phyloP scores from a whole-genome alignment of 1,140 invertebrate genomes.

The Leguminivora glycinivorella region DNA sequence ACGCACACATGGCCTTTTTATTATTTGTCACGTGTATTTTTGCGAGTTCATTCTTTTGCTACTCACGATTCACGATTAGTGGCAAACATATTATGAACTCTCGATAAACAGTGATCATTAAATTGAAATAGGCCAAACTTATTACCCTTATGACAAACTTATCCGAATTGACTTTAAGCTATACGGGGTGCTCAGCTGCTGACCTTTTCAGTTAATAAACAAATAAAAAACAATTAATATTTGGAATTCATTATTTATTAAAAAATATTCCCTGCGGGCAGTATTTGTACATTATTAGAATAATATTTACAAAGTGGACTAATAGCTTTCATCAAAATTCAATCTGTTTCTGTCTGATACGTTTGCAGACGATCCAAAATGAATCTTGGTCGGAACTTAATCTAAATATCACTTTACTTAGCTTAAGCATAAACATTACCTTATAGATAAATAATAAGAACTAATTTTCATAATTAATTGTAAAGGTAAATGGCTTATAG shows the following conservation, averaged over 20 bases:
- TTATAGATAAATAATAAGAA: background rate
- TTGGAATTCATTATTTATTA: background rate
- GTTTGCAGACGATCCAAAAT: slow-evolving; percentile 24
- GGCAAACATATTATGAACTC: too few relatives aligned
- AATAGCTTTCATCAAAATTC: slow-evolving; percentile 33
- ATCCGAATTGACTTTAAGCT: too few relatives aligned
- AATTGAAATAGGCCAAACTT: too few relatives aligned
- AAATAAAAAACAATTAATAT: background rate
- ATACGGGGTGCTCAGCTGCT: background rate
- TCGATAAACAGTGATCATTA: too few relatives aligned
- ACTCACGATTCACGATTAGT: too few relatives aligned
- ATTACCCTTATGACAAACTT: too few relatives aligned
- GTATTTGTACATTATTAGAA: background rate
- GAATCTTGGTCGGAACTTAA: slow-evolving; percentile 34
- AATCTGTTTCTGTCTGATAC: slow-evolving; percentile 20
- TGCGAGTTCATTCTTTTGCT: too few relatives aligned
- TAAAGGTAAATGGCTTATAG: background rate
- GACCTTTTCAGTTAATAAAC: background rate
- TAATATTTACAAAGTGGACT: background rate
- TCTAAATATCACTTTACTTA: slow-evolving; percentile 15
- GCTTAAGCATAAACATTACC: background rate
- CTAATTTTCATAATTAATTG: too few relatives aligned
- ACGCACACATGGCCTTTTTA: too few relatives aligned
- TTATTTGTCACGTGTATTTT: too few relatives aligned
- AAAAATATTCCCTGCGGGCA: background rate